phyloP scores from a whole-genome alignment of 2,797 vertebrate species.

The Apogon talboti region DNA sequence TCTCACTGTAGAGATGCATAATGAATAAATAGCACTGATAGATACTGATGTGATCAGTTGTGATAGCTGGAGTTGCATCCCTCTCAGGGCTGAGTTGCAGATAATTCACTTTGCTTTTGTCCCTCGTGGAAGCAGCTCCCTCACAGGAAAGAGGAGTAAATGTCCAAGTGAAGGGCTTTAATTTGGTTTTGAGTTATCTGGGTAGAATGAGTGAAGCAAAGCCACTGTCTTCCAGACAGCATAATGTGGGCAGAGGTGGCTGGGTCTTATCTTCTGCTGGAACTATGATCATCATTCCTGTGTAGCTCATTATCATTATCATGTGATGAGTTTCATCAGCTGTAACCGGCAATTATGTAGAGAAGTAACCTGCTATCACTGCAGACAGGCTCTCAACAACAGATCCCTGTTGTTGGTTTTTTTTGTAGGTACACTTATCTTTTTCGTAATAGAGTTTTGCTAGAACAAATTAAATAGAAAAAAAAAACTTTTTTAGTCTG shows the following conservation, averaged over 20 bases:
- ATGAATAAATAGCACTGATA: conserved; percentile 22
- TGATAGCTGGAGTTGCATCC: conserved; percentile 50
- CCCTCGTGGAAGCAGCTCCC: conserved; percentile 36
- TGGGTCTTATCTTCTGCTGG: conserved; percentile 66
- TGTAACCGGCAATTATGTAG: conserved; percentile 59
- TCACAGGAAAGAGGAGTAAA: conserved; percentile 32
- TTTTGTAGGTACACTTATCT: conserved; percentile 1
- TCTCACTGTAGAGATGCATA: conserved; percentile 7
- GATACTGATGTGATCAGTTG: conserved; percentile 47
- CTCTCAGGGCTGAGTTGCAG: conserved; percentile 57
- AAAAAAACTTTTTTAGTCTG: conserved; percentile 25
- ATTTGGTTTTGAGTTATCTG: conserved; percentile 63
- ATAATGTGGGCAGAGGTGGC: conserved; percentile 34
- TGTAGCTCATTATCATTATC: conserved; percentile 58
- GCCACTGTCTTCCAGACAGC: conserved; percentile 49
- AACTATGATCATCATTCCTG: conserved; percentile 67
- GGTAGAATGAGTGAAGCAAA: conserved; percentile 41
- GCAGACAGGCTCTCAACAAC: conserved; percentile 38
- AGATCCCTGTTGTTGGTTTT: conserved; percentile 21
- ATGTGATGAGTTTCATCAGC: conserved; percentile 66
- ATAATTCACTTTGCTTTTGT: conserved; percentile 71
- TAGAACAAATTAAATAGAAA: conserved; percentile 20
- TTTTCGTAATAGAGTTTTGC: conserved; percentile 1
- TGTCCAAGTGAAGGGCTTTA: conserved; percentile 48
- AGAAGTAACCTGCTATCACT: conserved; percentile 60